Base-by-base conservation (phyloP, 2,797 vertebrate species). In the Spheniscus humboldti region DNA sequence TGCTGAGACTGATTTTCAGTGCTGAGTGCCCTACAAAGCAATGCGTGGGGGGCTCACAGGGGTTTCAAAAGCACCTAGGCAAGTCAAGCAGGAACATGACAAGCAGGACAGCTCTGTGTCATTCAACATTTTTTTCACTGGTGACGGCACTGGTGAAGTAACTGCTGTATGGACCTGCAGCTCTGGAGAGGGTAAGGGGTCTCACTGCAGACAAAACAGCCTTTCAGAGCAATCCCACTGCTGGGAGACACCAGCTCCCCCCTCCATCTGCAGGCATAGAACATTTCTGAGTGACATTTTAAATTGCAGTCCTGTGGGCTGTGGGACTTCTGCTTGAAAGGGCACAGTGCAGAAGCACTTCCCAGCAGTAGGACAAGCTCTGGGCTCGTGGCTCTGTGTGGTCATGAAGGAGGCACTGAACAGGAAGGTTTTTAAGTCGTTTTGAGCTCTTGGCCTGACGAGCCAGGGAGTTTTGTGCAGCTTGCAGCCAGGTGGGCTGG, bases 361-460 rank as follows among this genome's bases (percentile, higher is more conserved):
- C 37, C 23, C 73, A 74, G 56, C 59, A 63, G 53, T 3, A 62
- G 39, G 22, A 71, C 19, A n/a, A 92, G 28, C 31, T 18, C 23
- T 0, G 0, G 4, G 11, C 59, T n/a, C 6, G 2, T 4, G 35
- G 37, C 41, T 87, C 48, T 68, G 33, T 3, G 1, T 20, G 30
- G 35, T 18, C 18, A 10, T 5, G 33, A 48, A 64, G 45, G 35
- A 67, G 37, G 23, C 53, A 62, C 35, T 2, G 1, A 66, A 60
- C 0, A 2, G 39, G 18, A 74, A 66, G 37, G 9, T 45, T 31
- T 45, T 7, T 7, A 33, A 68, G 50, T 25, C 3, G 1, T 48
- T 85, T 35, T 31, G 56, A 37, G 22, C 35, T 73, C 43, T 59
- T 43, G 33, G 60, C 19, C 47, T 74, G 52, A 59, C 1, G 8